Percentiles rank a stretch among this genome's conserved stretches.
Evolutionary conservation across 1,140 invertebrate genomes (phyloP).

Genomic region (Cecropterus lyciades): DNA sequence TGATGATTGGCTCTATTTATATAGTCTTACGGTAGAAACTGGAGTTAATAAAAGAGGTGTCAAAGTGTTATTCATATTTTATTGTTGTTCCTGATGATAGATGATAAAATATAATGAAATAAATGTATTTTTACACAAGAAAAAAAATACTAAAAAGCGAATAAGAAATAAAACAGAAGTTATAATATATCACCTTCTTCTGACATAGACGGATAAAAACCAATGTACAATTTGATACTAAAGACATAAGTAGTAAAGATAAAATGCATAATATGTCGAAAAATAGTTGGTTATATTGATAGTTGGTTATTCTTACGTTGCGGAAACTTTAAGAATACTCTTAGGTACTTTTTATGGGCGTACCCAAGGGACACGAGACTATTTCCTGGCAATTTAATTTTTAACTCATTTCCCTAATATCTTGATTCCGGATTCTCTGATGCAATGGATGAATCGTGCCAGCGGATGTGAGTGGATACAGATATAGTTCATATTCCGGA

Average conservation of each 20-base stretch:
- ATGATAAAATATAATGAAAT: too few species aligned
- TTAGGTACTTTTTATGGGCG: background rate
- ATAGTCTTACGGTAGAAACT: background rate
- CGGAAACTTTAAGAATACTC: background rate
- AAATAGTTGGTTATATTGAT: too few species aligned
- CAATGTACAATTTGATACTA: too few species aligned
- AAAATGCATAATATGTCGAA: too few species aligned
- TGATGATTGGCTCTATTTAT: background rate
- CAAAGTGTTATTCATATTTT: too few species aligned
- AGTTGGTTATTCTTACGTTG: background rate
- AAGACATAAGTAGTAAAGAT: too few species aligned
- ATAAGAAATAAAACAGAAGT: too few species aligned
- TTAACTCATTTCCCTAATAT: constrained; percentile 20
- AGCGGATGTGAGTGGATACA: constrained; percentile 24
- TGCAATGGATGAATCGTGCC: constrained; percentile 24
- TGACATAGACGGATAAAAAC: too few species aligned
- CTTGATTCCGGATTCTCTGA: constrained; percentile 24
- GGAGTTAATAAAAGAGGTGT: background rate
- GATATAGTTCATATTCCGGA: constrained; percentile 21
- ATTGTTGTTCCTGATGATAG: too few species aligned
- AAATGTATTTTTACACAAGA: too few species aligned
- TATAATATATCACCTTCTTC: too few species aligned
- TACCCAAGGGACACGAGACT: background rate
- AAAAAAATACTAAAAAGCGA: too few species aligned
- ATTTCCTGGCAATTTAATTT: constrained; percentile 17